Base-by-base conservation (phyloP, 2,113 vertebrate species). In the pig (Sus scrofa) region DNA sequence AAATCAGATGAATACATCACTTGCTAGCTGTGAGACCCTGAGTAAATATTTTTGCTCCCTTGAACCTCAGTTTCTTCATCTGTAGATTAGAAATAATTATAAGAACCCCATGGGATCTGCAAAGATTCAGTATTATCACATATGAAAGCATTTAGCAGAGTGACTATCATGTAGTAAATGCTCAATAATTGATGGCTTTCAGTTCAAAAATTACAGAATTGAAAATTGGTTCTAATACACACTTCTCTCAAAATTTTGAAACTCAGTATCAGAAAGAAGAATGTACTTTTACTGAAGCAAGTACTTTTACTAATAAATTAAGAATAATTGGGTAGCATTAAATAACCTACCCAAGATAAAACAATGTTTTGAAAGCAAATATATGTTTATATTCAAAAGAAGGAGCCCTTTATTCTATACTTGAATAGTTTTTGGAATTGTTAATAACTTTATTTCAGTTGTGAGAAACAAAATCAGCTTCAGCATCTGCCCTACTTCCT, bases 371-470 rank as follows among this genome's bases (percentile, higher is more conserved):
- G 19, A 58, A 67, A 93, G 15, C 11, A 63, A 93, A 81, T 81
- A 62, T 44, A 22, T 37, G 79, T 32, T 32, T 78, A 86, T 32
- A 1, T 5, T 62, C 39, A 34, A 91, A 85, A 58, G 67, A 88
- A 73, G 14, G 1, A 85, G 12, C 0, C 16, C 10, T 87, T 75
- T 85, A 67, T 32, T 77, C 54, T 60, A 44, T 50, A 39, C 85
- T 34, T 86, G 1, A 54, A 54, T 15, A 62, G 18, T 50, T 58
- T 34, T 9, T 13, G 16, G 27, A 77, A 19, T 5, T 22, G 82
- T 74, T 63, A 70, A 68, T 73, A 56, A n/a, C 15, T 91, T 94
- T 89, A 62, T 92, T 91, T 60, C 7, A 37, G 79, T 44, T 89
- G 67, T 86, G 56, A 52, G 8, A 26, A 19, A 82, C 3, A 62